Base-by-base conservation (phyloP, 2,113 vertebrate genomes). In the Gymnocephalus cernua region DNA sequence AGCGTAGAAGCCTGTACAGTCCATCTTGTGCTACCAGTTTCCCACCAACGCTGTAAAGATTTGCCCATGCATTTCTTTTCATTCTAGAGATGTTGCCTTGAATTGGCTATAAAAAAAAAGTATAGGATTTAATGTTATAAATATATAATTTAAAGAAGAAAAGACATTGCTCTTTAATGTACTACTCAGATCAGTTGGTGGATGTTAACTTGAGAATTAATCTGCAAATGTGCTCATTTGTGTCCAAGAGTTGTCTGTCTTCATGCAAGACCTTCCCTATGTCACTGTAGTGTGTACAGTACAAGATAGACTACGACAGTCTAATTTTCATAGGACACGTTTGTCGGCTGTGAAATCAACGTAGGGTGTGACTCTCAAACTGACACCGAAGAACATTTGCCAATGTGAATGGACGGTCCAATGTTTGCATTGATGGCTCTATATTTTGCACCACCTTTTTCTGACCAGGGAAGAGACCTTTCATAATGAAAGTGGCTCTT, bases 71-170 rank as follows among this genome's bases (percentile, higher is more conserved):
- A 83, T 86, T 87, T 93, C 86, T 89, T 91, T 92, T 90, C 88
- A 90, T 94, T 92, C 88, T 94, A 91, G 91, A 92, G 83, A 90
- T 92, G 91, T 94, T 92, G 92, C 92, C 93, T 95, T 94, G 88
- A 91, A 88, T 91, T 91, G 90, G 88, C 90, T 88, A 50, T 88
- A 89, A 88, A 80, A 89, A 88, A 80, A 69, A 82, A 70, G 62
- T 83, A 57, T 84, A 89, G 86, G 79, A 83, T 84, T 91, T 83
- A 87, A 89, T 86, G 88, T 90, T 91, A 86, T 89, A 85, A 87
- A 90, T 92, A 86, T 82, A 77, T 89, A 80, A 91, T 92, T 90
- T 91, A 88, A 93, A 88, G 53, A 88, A 84, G 23, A 88, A 83
- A 79, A 86, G 73, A 80, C 32, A 56, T 44, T 62, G 69, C 84